Base-by-base conservation (phyloP, 2,797 vertebrate species). In the Adelosebastes latens region DNA sequence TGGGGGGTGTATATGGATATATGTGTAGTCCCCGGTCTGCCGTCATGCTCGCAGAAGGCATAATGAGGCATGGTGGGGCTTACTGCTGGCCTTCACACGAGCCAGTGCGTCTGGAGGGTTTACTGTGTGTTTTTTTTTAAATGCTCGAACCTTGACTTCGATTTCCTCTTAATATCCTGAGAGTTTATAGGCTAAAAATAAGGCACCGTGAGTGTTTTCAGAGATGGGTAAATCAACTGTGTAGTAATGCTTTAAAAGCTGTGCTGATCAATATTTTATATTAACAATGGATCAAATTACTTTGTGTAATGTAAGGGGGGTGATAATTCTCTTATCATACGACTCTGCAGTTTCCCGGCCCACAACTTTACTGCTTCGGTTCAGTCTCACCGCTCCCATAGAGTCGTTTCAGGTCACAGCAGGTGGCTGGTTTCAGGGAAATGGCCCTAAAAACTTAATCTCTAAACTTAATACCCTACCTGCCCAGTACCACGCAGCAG, bases 31-130 rank as follows among this genome's bases (percentile, higher is more conserved):
- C 14, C 77, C 1, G 6, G 66, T 80, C 42, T 73, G 32, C 77
- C 24, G 75, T 88, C 80, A 42, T 1, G 79, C 70, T 76, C 72
- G 59, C 27, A 11, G 73, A 73, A 18, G 66, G 77, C 64, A 83
- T 87, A 88, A 88, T 87, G 72, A 90, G 66, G 73, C 74, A 72
- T 75, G 75, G 63, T 20, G 29, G 6, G n/a, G 85, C 71, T 93
- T 72, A 74, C 31, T 74, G 74, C 74, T 56, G 83, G 67, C 77
- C 77, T 79, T 81, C 84, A 77, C 53, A 79, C 65, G 34, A 75
- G 60, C 59, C 29, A 27, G 60, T 53, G 66, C 6, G 31, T 83
- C 32, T 82, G 34, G 12, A 32, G 46, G 62, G 32, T 85, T 86
- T 71, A 80, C 60, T 42, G 4, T 27, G 22, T 36, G 25, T 27